Base-by-base conservation (phyloP, 2,113 vertebrate genomes). In the Apus apus region DNA sequence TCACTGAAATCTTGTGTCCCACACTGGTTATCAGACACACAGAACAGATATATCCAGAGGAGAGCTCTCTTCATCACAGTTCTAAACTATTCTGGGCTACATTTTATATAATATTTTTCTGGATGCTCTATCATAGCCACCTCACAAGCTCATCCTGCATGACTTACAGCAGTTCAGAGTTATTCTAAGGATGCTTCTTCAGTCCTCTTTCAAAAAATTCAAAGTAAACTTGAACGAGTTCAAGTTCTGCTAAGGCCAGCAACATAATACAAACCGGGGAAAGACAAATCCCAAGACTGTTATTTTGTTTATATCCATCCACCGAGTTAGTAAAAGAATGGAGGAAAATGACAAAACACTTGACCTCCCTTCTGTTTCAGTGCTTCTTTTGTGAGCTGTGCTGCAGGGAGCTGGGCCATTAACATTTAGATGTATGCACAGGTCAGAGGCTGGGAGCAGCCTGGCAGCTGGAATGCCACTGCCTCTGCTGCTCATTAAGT, bases 371-470 rank as follows among this genome's bases (percentile, higher is more conserved):
- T 70, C 30, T 53, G 29, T 61, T 89, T 43, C 34, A 51, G 13
- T 29, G 30, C 6, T 84, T 80, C 46, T 81, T 25, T 78, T 72
- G 36, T 50, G 67, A 65, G 13, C 50, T 65, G 6, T 73, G 30
- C 60, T 48, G 6, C 1, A 1, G 27, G 27, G 16, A 60, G 14
- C 36, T 3, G 3, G 27, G 34, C 40, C 6, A n/a, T 66, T 51
- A 76, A 68, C 30, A 66, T 70, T 87, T 48, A 80, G 74, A 54
- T 3, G 6, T 25, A 67, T 32, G 8, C 65, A 15, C 16, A 61
- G n/a, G 25, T 72, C 4, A 1, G 29, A 0, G 0, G 19, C 50
- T 68, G 32, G 9, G 15, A 51, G 25, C 21, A 80, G 38, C 15
- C 77, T 40, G 67, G 38, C 29, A 80, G 22, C 45, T 68, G 50